Evolutionary conservation across 1,140 invertebrate species (phyloP), one percentile per base, ranked within the genome.

Genomic region (Paraescarpia echinospica): DNA sequence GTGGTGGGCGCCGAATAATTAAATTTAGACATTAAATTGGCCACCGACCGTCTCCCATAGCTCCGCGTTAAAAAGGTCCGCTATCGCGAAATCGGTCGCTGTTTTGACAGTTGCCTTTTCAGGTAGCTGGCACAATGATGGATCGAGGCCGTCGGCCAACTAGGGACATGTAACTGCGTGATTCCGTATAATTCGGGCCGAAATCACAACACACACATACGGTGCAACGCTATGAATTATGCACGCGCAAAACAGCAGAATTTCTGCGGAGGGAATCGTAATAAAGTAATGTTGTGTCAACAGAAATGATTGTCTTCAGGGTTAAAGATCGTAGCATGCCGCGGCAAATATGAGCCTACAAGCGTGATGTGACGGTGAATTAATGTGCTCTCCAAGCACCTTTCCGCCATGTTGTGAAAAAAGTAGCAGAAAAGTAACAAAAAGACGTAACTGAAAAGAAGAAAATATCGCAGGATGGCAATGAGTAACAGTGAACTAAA

Each of bases 11-110:
- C 22, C 59, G 59, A 77, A 77, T 77, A 77, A 77, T 77, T 77
- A 77, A 77, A 77, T 77, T 77, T 77, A 77, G 59, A 77, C 59
- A 77, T 77, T 77, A 77, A 77, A 77, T 77, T 77, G 59, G 59
- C 59, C 59, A 31, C 59, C 59, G 48, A 77, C 59, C 59, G 59
- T 31, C 27, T 77, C 59, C 59, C 59, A 27, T 77, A 77, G 59
- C 22, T 27, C 8, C 59, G 59, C 59, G 59, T 77, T 77, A 77
- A 77, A 77, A 77, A 77, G 59, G 59, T 77, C 22, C 59, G 59
- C 59, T 77, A 77, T 77, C 59, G 59, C 59, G 59, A 77, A 4
- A 77, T 77, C 59, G 12, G 59, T 77, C 59, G 59, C 59, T 6
- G 14, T 77, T 77, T 77, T 77, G 59, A 77, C 59, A 77, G 59